phyloP scores from a whole-genome alignment of 2,113 vertebrate species.

The Anseranas semipalmata region DNA sequence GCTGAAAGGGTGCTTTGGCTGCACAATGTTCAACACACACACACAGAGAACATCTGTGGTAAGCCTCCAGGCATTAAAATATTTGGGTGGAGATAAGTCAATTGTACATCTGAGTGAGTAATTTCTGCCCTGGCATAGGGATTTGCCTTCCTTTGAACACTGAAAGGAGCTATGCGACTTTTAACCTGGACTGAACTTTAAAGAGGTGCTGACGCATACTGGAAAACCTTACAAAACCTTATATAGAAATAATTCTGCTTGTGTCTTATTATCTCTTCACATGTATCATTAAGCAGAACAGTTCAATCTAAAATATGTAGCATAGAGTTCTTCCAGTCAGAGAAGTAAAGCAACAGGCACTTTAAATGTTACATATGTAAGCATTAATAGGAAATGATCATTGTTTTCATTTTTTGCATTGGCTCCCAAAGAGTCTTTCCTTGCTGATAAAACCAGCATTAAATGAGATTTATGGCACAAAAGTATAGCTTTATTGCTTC shows the following conservation, averaged over 20 bases:
- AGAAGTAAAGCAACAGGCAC: not conserved
- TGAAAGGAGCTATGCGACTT: not conserved
- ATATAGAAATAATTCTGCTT: not conserved
- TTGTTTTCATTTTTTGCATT: not conserved
- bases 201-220: not conserved
- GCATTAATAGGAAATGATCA: not conserved
- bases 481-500: not conserved
- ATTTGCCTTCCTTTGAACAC: constrained; percentile 3
- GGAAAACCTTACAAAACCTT: constrained; percentile 35
- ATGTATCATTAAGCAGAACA: not conserved
- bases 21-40: not conserved
- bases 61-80: constrained; percentile 5
- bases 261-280: not conserved
- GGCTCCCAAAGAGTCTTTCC: not conserved
- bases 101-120: constrained; percentile 29
- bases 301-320: not conserved
- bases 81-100: constrained; percentile 48
- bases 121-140: constrained; percentile 31
- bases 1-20: not conserved
- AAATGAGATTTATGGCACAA: not conserved
- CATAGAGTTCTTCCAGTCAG: not conserved
- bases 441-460: not conserved
- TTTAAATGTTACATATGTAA: not conserved
- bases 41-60: not conserved
- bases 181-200: constrained; percentile 46